Percentiles rank a stretch among this genome's conserved stretches.
Conservation (phyloP, 2,113 vertebrate genomes). For the Aldabrachelys gigantea region DNA sequence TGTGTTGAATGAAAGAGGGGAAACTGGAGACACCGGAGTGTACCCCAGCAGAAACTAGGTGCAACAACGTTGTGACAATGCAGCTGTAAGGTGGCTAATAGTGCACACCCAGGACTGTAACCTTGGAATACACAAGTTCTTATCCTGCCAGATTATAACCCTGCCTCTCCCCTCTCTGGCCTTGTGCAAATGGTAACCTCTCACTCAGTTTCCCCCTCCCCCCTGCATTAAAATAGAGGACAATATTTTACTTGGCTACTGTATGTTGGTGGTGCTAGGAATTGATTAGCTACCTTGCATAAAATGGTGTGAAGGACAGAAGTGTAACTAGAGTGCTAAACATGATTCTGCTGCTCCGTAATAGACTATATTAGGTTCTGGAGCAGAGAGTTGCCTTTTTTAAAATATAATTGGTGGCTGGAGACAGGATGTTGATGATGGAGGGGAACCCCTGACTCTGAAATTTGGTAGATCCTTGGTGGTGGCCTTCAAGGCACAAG, state of each 20-base stretch:
- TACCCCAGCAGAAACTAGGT: not conserved
- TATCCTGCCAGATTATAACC: not conserved
- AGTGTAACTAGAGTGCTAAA: not conserved
- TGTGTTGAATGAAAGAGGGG: not conserved
- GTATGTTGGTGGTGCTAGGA: not conserved
- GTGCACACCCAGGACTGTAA: not conserved
- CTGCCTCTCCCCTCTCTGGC: not conserved
- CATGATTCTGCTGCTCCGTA: not conserved
- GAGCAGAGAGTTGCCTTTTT: not conserved
- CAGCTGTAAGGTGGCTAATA: not conserved
- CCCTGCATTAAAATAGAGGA: not conserved
- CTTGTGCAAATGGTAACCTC: not conserved
- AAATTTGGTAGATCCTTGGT: not conserved
- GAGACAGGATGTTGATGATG: not conserved
- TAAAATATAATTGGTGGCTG: not conserved
- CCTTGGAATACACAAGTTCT: not conserved
- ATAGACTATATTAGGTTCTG: not conserved
- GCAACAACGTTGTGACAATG: not conserved
- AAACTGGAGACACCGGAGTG: not conserved
- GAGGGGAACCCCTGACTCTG: not conserved
- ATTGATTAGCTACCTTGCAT: not conserved
- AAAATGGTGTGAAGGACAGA: not conserved
- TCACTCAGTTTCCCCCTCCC: not conserved
- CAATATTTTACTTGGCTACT: not conserved
- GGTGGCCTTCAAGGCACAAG: not conserved